Conservation (phyloP, 1,140 invertebrate species). For the Lordiphosa collinella region DNA sequence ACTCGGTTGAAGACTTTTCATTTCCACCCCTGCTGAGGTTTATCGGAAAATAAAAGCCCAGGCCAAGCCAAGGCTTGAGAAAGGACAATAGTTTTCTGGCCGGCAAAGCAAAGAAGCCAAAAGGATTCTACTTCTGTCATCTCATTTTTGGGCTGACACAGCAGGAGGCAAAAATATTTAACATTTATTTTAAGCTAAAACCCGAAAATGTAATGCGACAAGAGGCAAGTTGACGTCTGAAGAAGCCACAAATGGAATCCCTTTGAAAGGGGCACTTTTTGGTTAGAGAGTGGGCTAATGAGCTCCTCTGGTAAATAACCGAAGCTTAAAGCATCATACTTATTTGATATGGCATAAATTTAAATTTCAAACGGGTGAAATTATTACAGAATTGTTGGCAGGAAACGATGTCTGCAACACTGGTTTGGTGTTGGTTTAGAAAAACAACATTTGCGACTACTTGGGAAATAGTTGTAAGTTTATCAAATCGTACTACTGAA, state of each 20-base stretch:
- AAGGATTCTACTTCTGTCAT: slow-evolving; percentile 36
- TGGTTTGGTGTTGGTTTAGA: too few relatives aligned
- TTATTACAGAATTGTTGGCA: too few relatives aligned
- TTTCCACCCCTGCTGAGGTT: slow-evolving; percentile 18
- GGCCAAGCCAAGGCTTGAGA: slow-evolving; percentile 7
- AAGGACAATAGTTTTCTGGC: slow-evolving; percentile 50
- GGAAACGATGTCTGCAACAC: too few relatives aligned
- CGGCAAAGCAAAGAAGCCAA: slow-evolving; percentile 13
- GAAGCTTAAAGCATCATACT: slow-evolving; percentile 8
- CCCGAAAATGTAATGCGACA: slow-evolving; percentile 57
- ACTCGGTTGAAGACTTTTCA: slow-evolving; percentile 52
- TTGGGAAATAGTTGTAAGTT: too few relatives aligned
- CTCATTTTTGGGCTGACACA: slow-evolving; percentile 54
- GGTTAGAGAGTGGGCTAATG: slow-evolving; percentile 32
- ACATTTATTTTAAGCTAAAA: slow-evolving; percentile 54
- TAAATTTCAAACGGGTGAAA: too few relatives aligned
- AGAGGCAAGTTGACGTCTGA: neutral
- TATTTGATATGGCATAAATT: too few relatives aligned
- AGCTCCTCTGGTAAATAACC: slow-evolving; percentile 46
- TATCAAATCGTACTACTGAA: too few relatives aligned
- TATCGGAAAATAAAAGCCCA: slow-evolving; percentile 44
- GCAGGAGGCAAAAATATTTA: slow-evolving; percentile 51
- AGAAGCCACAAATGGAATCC: neutral
- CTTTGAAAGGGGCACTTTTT: slow-evolving; percentile 2
- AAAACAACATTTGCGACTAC: too few relatives aligned